These are phyloP conservation scores for Steinernema scapterisci DNA, from an alignment of 2,888 invertebrate genomes.

Conservation along the genomic window DNA sequence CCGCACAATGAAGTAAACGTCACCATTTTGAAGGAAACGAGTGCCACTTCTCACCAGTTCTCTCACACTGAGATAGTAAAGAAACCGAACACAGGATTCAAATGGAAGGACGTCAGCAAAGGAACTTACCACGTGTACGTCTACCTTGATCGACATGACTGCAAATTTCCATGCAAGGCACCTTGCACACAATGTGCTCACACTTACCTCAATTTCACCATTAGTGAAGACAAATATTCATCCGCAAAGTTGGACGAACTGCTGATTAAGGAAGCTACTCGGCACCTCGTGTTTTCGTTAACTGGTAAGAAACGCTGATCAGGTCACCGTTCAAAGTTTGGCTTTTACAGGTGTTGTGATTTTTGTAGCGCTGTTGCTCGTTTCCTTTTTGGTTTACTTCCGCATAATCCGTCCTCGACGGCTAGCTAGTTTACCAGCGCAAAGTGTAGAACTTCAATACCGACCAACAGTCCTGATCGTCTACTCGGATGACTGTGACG, in stretches of 20 bases:
- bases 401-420: constrained; percentile 36
- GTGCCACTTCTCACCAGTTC: background rate
- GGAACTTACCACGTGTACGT: constrained; percentile 50
- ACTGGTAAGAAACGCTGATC: background rate
- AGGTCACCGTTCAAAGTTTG: background rate
- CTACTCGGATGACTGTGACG: constrained; percentile 58
- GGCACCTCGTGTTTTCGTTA: background rate
- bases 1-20: background rate
- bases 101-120: constrained; percentile 36
- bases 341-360: background rate
- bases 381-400: constrained; percentile 33
- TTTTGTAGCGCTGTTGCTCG: constrained; percentile 21
- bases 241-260: background rate
- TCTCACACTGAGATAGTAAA: background rate
- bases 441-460: constrained; percentile 41
- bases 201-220: constrained; percentile 52
- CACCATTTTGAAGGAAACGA: background rate
- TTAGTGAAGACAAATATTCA: constrained; percentile 43
- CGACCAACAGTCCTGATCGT: constrained; percentile 49
- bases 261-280: background rate
- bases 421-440: constrained; percentile 40
- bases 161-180: constrained; percentile 45
- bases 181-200: constrained; percentile 35
- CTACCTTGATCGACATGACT: constrained; percentile 54
- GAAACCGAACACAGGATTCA: constrained; percentile 36